Base-by-base conservation (phyloP, 2,888 invertebrate species). In the Cephus nigrinus region DNA sequence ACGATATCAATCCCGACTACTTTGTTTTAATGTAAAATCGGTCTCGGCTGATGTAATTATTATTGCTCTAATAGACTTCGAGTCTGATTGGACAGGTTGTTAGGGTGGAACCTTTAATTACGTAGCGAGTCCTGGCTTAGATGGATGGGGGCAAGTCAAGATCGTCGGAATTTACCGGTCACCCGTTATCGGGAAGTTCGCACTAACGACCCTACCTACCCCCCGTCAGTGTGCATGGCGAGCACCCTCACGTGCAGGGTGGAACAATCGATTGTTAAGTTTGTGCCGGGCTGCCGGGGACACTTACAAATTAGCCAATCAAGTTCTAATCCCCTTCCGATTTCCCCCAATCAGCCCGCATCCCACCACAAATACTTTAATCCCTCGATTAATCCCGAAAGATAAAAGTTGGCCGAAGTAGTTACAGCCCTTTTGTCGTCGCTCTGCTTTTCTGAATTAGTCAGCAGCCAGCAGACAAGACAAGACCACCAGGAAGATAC, bases 261-360 rank as follows among this genome's bases (percentile, higher is more conserved):
- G 73, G 74, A 82, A 77, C 83, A 85, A 90, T 90, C 90, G 90
- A 91, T 90, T 88, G 90, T 87, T 88, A 89, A 90, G 87, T 89
- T 87, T 82, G 83, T 80, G 82, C 80, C 79, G 82, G 83, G 84
- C 89, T 89, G 90, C 86, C 83, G 84, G 84, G 86, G 91, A 91
- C 90, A 91, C 90, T 91, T 91, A 91, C 91, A 91, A 91, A 91
- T 91, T 91, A 91, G 91, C 90, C 91, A 91, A 91, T 91, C 91
- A 91, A 91, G 91, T 88, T 84, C 90, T 90, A 90, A 91, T 91
- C 91, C 90, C 88, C 74, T 73, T 34, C n/a, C 88, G 88, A 89
- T 89, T 88, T 87, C 85, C 80, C 87, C 89, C 88, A 88, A 90
- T 90, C 89, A 86, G 87, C 88, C 89, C 89, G 89, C 87, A 90